These are phyloP conservation scores for Parnassius glacialis DNA, from an alignment of 2,888 invertebrate species.

Conservation along the genomic window DNA sequence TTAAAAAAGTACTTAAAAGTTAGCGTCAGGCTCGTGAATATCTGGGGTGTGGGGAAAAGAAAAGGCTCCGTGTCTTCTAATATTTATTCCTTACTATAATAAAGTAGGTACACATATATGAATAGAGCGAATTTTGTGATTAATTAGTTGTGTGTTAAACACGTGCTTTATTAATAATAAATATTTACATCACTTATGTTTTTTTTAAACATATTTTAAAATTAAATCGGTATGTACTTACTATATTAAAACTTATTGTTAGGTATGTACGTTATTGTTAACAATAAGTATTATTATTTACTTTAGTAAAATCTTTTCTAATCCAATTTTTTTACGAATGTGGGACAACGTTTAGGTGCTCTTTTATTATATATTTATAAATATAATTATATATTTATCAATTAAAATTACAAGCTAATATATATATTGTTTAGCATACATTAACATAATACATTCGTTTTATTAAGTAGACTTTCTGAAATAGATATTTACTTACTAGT, in stretches of 20 bases:
- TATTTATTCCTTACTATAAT: constrained; percentile 6
- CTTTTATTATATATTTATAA: too few relatives aligned
- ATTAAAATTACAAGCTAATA: too few relatives aligned
- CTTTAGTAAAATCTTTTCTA: constrained; percentile 14
- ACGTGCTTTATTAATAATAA: constrained; percentile 23
- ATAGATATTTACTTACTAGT: too few relatives aligned
- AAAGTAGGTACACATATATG: constrained; percentile 54
- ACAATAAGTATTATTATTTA: constrained; percentile 4
- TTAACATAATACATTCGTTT: too few relatives aligned
- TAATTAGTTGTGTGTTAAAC: constrained; percentile 14
- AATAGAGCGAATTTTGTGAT: constrained; percentile 42
- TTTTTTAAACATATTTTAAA: constrained; percentile 11
- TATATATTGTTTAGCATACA: too few relatives aligned
- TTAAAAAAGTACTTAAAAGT: too few relatives aligned
- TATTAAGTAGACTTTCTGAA: too few relatives aligned
- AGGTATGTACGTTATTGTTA: constrained; percentile 28
- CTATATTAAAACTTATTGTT: constrained; percentile 28
- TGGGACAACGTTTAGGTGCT: too few relatives aligned
- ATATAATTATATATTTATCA: too few relatives aligned
- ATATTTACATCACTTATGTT: constrained; percentile 23
- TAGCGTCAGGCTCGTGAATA: too few relatives aligned
- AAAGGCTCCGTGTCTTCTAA: neutral
- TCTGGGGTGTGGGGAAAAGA: too few relatives aligned
- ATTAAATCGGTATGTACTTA: constrained; percentile 10
- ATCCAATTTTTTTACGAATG: too few relatives aligned